Base-by-base conservation (phyloP, 2,888 invertebrate species). In the Tridacna gigas region DNA sequence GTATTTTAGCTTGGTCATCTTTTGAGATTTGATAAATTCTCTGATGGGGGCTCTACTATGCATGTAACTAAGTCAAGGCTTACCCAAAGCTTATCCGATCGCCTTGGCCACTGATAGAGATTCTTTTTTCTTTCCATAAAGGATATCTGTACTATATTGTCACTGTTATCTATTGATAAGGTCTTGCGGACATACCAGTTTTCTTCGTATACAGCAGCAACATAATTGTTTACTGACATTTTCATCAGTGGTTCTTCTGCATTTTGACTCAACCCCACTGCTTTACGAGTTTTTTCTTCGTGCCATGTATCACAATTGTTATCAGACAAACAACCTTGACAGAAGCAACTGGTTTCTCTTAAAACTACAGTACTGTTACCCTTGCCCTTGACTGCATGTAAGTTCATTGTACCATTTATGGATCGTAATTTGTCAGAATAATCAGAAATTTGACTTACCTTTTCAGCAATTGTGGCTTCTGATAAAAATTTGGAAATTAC, bases 81-180 rank as follows among this genome's bases (percentile, higher is more conserved):
- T 22, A 26, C 25, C 79, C 63, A 79, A 45, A 79, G 45, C 15
- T 48, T 74, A 37, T 79, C 79, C 63, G 37, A 48, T 20, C 28
- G 45, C 22, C 73, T 45, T 47, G 74, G 78, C 78, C 78, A 78
- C 26, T 78, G 78, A 37, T 71, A 78, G 60, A 71, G n/a, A 7
- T 56, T 48, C 45, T 74, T 79, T n/a, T 66, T 47, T 74, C 51
- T 71, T 26, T 79, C 79, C 74, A 79, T 74, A 56, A 79, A 79
- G 1, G 74, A 22, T 22, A 79, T 60, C 25, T 78, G 20, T 66
- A 67, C 67, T 67, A 26, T 60, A 56, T 73, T 25, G 65, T 63
- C 79, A 73, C 20, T 67, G 65, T 48, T 13, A 47, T 79, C 79
- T 47, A 60, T 65, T 4, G 73, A 63, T 22, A 28, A 28, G 28